Evolutionary conservation across 2,797 vertebrate species (phyloP), one percentile per base, ranked within the genome.

Genomic region (Pogonophryne albipinna): DNA sequence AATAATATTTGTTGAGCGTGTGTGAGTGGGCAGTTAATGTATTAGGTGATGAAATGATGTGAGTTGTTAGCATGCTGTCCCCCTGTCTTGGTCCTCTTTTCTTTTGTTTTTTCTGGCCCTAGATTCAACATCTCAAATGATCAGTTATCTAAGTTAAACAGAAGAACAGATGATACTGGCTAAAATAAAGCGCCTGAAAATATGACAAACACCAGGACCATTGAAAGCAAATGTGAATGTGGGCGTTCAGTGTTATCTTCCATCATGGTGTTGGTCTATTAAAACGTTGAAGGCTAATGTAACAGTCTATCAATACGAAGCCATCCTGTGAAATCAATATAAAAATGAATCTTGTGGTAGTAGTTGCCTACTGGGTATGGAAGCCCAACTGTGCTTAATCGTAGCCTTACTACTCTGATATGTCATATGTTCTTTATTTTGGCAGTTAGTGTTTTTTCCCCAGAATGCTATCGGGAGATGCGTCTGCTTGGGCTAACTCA

Each of bases 21-120:
- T 17, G 57, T 59, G 56, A 27, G 74, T 60, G 66, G 4, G 71
- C 52, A 63, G 72, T 76, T 80, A 53, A 62, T 65, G 77, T 82
- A 60, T 65, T 78, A 83, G 10, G 3, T 67, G 67, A 76, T 71
- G 70, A 83, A 78, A 80, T 15, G 6, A 74, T 71, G 79, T 83
- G 75, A 84, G 67, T 71, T 85, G 80, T 85, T 69, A 77, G 85
- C 87, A 86, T 86, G 89, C 85, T 83, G 53, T 76, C 80, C 58
- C 84, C 80, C 74, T 60, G 12, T 59, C 57, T 34, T 19, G 19
- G 67, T 51, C 50, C 34, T 59, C 47, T 42, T 71, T 76, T 71
- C 2, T 68, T 71, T 75, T 56, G 45, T 8, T 75, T 64, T 23
- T 72, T 68, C 63, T 45, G 71, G 65, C 61, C 80, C 78, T 52